A percentile compares a stretch with the other conserved stretches of the same genome.
Conservation (phyloP, 2,888 invertebrate species). For the Cylindroiulus punctatus region DNA sequence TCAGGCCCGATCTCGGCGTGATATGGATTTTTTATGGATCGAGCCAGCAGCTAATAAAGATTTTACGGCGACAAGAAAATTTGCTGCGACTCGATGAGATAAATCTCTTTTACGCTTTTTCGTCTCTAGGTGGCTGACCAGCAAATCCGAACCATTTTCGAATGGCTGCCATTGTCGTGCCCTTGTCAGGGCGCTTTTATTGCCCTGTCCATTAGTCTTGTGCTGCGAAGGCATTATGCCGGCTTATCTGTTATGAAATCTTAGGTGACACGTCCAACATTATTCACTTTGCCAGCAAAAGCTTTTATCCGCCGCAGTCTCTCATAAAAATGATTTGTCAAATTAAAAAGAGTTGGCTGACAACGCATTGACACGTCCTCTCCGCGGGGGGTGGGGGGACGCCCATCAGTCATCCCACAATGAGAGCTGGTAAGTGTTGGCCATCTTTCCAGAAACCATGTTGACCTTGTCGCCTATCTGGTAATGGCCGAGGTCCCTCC, state of each 20-base stretch:
- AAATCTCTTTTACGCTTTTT: background rate
- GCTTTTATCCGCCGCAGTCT: conserved; percentile 28
- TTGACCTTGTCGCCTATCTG: conserved; percentile 18
- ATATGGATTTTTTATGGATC: background rate
- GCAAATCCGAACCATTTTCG: background rate
- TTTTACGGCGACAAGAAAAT: conserved; percentile 2
- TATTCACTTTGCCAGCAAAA: conserved; percentile 9
- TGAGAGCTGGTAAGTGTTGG: conserved; percentile 1
- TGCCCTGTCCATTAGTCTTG: conserved; percentile 4
- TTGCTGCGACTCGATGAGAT: background rate
- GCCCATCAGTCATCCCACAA: conserved; percentile 12
- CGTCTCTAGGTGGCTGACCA: background rate
- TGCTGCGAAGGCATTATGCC: background rate
- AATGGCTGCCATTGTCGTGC: background rate
- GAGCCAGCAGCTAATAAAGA: background rate
- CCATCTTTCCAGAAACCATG: background rate
- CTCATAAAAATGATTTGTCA: conserved; percentile 52
- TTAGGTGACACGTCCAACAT: conserved; percentile 7
- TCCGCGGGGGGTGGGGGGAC: background rate
- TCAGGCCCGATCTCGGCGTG: background rate
- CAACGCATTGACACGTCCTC: conserved; percentile 24
- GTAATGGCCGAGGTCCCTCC: background rate
- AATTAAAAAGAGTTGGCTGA: conserved; percentile 52
- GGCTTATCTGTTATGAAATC: conserved; percentile 34
- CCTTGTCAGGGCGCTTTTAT: background rate